phyloP scores from a whole-genome alignment of 2,797 vertebrate genomes.

The Etheostoma nigrum region DNA sequence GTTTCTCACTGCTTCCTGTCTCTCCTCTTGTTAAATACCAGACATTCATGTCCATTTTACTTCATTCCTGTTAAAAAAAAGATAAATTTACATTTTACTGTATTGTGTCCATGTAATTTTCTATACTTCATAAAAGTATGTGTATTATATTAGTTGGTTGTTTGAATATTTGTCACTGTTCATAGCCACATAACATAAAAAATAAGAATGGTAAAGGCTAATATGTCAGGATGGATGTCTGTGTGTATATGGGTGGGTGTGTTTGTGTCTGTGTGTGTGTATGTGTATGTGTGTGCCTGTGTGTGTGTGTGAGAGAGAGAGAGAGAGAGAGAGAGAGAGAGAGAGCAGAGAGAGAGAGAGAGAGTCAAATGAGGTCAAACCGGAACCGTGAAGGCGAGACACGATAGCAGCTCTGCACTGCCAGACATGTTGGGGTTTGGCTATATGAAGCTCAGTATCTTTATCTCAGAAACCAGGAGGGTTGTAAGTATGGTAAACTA shows the following conservation, averaged over 20 bases:
- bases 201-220: too few relatives aligned
- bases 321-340: too few relatives aligned
- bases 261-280: conserved; percentile 5
- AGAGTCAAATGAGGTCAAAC: conserved; percentile 45
- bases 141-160: not conserved
- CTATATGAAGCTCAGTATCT: not conserved
- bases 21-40: not conserved
- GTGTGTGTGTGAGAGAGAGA: too few relatives aligned
- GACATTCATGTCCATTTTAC: not conserved
- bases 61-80: conserved; percentile 22
- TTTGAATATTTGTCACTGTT: not conserved
- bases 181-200: too few relatives aligned
- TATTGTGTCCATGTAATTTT: not conserved
- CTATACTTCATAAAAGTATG: not conserved
- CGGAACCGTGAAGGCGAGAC: conserved; percentile 19
- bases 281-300: not conserved
- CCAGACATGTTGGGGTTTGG: conserved; percentile 20
- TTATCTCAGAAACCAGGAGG: not conserved
- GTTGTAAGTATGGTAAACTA: not conserved
- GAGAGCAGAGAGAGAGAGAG: too few relatives aligned
- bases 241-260: conserved; percentile 23
- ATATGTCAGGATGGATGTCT: not conserved
- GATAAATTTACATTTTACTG: not conserved
- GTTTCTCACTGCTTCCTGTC: not conserved
- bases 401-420: not conserved